Evolutionary conservation across 1,140 invertebrate species (phyloP), one percentile per base, ranked within the genome.

Genomic region (Mercenaria mercenaria): DNA sequence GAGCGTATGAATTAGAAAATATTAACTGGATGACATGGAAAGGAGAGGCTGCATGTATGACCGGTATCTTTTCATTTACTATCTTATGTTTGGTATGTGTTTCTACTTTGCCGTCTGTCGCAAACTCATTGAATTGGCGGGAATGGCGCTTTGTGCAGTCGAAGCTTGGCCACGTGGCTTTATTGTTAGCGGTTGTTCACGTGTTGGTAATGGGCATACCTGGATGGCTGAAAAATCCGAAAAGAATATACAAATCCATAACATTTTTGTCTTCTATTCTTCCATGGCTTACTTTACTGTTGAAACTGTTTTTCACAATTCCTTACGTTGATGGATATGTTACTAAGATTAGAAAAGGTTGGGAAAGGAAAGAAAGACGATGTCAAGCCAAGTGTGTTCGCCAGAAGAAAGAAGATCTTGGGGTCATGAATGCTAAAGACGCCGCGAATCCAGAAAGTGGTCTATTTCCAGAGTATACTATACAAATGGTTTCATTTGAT

Each of bases 141-240:
- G 94, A 95, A 69, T 95, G 95, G 95, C 84, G 91, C 20, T 94
- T 93, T 61, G 80, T 95, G n/a, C 95, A 95, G 59, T 94, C 94
- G 13, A 91, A 92, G 32, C 80, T 95, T 15, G 94, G 95, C 34
- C 93, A 94, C 76, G 69, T 92, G 15, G 89, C 92, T 26, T 91
- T 95, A 39, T 81, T 92, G 18, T 56, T 95, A 13, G 92, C 93
- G 0, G 81, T 93, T 20, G 81, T 82, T 59, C 95, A 95, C 69
- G 93, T 94, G 13, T 67, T 91, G 0, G 79, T 94, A 18, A 94
- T 94, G 93, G 93, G 93, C 11, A 85, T 92, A 6, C 93, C 92
- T 4, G 91, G 91, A 37, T 95, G 94, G 94, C 52, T 84, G 2
- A 92, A 91, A 72, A 86, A 69, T 4, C 85, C 91, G 2, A 13